Evolutionary conservation across 1,140 invertebrate genomes (phyloP).

Genomic region (Papilio dardanus): DNA sequence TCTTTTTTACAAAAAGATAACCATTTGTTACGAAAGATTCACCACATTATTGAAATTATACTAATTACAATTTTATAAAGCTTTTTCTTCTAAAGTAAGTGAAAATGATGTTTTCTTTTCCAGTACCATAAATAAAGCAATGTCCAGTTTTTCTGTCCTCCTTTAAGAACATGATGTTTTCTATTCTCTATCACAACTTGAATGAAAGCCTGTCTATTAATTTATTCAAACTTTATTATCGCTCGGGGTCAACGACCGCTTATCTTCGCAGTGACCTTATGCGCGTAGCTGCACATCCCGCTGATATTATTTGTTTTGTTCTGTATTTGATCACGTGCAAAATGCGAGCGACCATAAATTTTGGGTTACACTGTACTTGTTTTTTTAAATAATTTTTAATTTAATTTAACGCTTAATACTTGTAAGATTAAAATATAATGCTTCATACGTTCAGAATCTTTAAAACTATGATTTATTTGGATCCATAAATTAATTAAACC

Average conservation of each 20-base stretch:
- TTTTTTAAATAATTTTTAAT: neutral
- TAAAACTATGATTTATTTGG: too few relatives aligned
- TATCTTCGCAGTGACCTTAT: neutral
- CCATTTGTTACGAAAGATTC: too few relatives aligned
- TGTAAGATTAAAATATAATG: too few relatives aligned
- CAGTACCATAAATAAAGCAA: neutral
- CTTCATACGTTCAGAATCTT: too few relatives aligned
- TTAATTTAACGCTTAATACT: neutral
- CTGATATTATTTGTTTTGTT: too few relatives aligned
- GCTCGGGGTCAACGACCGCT: neutral
- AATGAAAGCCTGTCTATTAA: neutral
- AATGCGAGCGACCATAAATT: too few relatives aligned
- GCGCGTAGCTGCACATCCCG: too few relatives aligned
- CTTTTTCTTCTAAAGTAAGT: too few relatives aligned
- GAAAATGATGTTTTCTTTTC: conserved; percentile 22
- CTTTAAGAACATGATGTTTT: conserved; percentile 41
- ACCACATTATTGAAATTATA: too few relatives aligned
- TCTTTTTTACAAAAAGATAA: too few relatives aligned
- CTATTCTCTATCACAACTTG: conserved; percentile 31
- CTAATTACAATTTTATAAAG: too few relatives aligned
- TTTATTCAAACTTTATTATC: neutral
- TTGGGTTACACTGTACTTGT: neutral
- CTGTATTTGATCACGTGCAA: too few relatives aligned
- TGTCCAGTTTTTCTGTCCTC: conserved; percentile 37
- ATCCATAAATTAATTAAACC: neutral